Evolutionary conservation across 1,140 invertebrate species (phyloP).

Genomic region (Drosophila mauritiana): DNA sequence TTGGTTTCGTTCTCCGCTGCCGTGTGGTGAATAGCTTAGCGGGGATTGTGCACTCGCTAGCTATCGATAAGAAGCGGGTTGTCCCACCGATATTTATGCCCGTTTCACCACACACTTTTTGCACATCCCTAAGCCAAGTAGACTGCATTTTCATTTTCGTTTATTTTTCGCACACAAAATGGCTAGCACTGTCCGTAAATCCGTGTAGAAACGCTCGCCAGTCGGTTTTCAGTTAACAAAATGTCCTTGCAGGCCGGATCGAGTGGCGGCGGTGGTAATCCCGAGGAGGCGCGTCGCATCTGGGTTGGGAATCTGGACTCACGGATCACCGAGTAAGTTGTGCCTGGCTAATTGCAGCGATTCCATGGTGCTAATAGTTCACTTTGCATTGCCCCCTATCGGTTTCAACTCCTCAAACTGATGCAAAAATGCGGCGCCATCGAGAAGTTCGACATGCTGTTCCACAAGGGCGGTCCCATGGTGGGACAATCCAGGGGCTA

Average conservation of each 20-base stretch:
- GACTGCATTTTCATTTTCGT: neutral
- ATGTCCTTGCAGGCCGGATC: constrained; percentile 10
- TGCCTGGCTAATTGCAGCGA: constrained; percentile 1
- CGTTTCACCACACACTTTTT: neutral
- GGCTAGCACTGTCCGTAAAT: constrained; percentile 26
- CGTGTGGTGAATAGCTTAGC: no score
- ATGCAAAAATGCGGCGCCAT: constrained; percentile 95
- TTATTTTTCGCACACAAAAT: constrained; percentile 38
- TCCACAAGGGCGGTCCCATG: constrained; percentile 94
- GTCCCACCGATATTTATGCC: no score
- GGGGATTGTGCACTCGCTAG: no score
- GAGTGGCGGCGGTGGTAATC: neutral
- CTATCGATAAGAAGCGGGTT: neutral
- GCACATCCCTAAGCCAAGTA: neutral
- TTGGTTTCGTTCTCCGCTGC: no score
- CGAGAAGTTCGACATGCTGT: constrained; percentile 97
- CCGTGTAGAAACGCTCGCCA: neutral
- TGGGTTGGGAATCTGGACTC: constrained; percentile 96
- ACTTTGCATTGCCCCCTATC: constrained; percentile 86
- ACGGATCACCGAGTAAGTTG: constrained; percentile 95
- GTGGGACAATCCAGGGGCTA: constrained; percentile 96
- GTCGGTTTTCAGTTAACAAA: neutral
- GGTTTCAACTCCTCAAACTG: constrained; percentile 97
- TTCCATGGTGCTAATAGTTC: constrained; percentile 63
- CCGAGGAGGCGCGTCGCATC: constrained; percentile 85